Percentiles rank a stretch among this genome's conserved stretches.
These are phyloP conservation scores for Micropoecilia bifurca DNA, from an alignment of 2,797 vertebrate genomes.

Conservation along the genomic window DNA sequence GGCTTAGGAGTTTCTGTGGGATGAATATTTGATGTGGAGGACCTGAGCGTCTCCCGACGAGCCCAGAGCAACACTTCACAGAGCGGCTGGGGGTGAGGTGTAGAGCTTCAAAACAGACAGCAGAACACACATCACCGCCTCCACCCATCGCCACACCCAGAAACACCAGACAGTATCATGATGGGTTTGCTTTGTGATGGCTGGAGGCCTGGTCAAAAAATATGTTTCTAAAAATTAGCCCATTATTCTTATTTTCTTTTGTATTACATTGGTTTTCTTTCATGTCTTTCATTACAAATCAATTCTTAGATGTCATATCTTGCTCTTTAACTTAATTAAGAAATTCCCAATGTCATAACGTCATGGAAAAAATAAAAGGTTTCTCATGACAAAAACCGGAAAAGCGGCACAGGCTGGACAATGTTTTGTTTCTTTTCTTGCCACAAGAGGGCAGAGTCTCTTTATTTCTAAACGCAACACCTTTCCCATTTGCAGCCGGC, in stretches of 20 bases:
- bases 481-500: background rate
- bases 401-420: background rate
- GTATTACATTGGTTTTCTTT: slow-evolving; percentile 12
- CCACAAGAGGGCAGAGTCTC: slow-evolving; percentile 73
- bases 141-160: slow-evolving; percentile 37
- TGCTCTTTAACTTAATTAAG: slow-evolving; percentile 1
- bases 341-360: background rate
- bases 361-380: slow-evolving; percentile 12
- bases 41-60: slow-evolving; percentile 76
- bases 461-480: slow-evolving; percentile 23
- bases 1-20: slow-evolving; percentile 82
- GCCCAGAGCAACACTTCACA: slow-evolving; percentile 83
- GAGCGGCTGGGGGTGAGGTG: slow-evolving; percentile 68
- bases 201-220: slow-evolving; percentile 34
- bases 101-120: slow-evolving; percentile 52
- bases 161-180: slow-evolving; percentile 38
- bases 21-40: slow-evolving; percentile 87
- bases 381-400: background rate
- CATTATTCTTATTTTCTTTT: slow-evolving; percentile 3
- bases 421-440: slow-evolving; percentile 5
- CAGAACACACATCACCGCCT: slow-evolving; percentile 31
- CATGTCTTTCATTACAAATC: slow-evolving; percentile 3
- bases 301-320: background rate
- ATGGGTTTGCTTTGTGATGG: slow-evolving; percentile 22
- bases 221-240: slow-evolving; percentile 8